Evolutionary conservation across 2,888 invertebrate genomes (phyloP), one percentile per base, ranked within the genome.

Genomic region (Lepeophtheirus nordmannii): DNA sequence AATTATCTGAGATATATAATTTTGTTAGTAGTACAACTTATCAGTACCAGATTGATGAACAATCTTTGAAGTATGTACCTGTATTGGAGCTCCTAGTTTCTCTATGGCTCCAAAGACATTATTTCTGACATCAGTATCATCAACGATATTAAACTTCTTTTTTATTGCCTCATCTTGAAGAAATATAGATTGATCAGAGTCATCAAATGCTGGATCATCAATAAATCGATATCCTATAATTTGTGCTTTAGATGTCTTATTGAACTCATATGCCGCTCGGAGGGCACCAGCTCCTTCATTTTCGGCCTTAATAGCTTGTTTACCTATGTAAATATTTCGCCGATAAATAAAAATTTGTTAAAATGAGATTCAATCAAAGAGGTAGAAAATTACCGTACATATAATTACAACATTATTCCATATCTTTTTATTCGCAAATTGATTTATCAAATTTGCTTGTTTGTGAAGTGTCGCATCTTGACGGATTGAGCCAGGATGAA

Each of bases 191-290:
- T 68, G 68, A 8, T 69, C 69, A 38, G 68, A 68, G 58, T 64
- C 67, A 60, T 69, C 69, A 63, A 70, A 69, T 40, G 69, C 68
- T 12, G 67, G 69, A 67, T 68, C 70, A 53, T 70, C 69, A 41
- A 61, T 30, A 39, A 8, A 61, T 37, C 61, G 61, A 61, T 37
- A 61, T 23, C 61, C 61, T 11, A 10, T 37, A 11, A 61, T n/a
- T 17, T 61, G 61, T n/a, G 30, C 14, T 39, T 61, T 23, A 14
- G 30, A 23, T 14, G 37, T 12, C 12, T 22, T 38, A 37, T 61
- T 22, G 37, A 61, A 61, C 1, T 22, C 61, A 37, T 61, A 39
- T 22, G 30, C 61, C 1, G 61, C 61, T 11, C 37, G 20, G 8
- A 61, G 38, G 2, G 61, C 61, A 12, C 61, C 61, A 12, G 30